phyloP scores from a whole-genome alignment of 2,888 invertebrate genomes.

The Meiosimyza decipiens region DNA sequence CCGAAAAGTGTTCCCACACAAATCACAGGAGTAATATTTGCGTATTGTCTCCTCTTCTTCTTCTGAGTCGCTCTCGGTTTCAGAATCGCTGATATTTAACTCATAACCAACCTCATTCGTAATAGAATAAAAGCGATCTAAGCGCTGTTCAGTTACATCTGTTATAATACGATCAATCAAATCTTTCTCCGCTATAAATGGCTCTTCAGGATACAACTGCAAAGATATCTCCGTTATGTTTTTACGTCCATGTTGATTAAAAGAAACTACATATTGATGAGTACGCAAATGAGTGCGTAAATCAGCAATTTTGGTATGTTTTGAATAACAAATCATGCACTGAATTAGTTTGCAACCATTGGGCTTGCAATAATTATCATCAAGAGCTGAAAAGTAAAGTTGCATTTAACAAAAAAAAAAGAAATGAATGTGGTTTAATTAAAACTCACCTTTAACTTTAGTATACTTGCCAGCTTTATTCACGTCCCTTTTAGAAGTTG shows the following conservation, averaged over 20 bases:
- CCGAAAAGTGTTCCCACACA: slow-evolving; percentile 53
- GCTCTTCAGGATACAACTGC: slow-evolving; percentile 51
- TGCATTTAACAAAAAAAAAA: not conserved
- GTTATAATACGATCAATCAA: slow-evolving; percentile 50
- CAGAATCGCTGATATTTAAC: slow-evolving; percentile 58
- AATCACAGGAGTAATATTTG: slow-evolving; percentile 53
- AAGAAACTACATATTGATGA: slow-evolving; percentile 51
- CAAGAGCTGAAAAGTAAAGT: slow-evolving; percentile 37
- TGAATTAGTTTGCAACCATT: slow-evolving; percentile 62
- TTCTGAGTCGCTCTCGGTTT: slow-evolving; percentile 47
- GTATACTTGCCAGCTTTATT: slow-evolving; percentile 23
- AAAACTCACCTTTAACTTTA: slow-evolving; percentile 30
- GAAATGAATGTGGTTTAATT: not conserved
- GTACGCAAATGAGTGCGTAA: slow-evolving; percentile 57
- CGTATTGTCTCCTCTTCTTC: slow-evolving; percentile 29
- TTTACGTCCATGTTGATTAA: slow-evolving; percentile 44
- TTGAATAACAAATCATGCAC: slow-evolving; percentile 64
- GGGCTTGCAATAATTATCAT: slow-evolving; percentile 55
- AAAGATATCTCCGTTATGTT: slow-evolving; percentile 48
- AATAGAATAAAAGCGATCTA: slow-evolving; percentile 63
- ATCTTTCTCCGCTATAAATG: slow-evolving; percentile 41
- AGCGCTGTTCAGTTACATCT: slow-evolving; percentile 50
- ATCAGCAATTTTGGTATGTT: slow-evolving; percentile 58
- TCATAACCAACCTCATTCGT: slow-evolving; percentile 63
- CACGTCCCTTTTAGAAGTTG: slow-evolving; percentile 18